These are phyloP conservation scores for Desoria tigrina DNA, from an alignment of 2,888 invertebrate genomes.

Conservation along the genomic window DNA sequence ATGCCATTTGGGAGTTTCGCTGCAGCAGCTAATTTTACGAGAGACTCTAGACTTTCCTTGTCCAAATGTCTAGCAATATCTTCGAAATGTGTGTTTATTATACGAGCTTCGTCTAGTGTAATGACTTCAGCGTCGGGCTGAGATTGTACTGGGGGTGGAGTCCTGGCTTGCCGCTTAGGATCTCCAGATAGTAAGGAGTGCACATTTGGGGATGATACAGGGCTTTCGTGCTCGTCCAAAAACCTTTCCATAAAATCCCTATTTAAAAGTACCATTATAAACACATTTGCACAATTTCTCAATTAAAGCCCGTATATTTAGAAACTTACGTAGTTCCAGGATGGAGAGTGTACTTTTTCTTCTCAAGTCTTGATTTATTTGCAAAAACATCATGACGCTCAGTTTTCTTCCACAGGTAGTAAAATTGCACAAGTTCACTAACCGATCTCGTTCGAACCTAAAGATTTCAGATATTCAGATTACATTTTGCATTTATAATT, in stretches of 20 bases:
- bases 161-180: conserved; percentile 57
- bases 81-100: conserved; percentile 50
- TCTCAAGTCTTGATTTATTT: conserved; percentile 82
- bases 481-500: conserved; percentile 52
- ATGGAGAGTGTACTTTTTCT: conserved; percentile 87
- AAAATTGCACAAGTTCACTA: conserved; percentile 93
- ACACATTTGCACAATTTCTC: neutral
- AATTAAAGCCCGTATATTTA: conserved; percentile 1
- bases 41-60: conserved; percentile 49
- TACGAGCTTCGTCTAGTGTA: conserved; percentile 41
- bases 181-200: conserved; percentile 60
- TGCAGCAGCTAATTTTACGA: conserved; percentile 51
- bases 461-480: no score
- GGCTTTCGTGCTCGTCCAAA: conserved; percentile 76
- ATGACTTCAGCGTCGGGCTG: conserved; percentile 26
- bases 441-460: conserved; percentile 87
- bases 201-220: conserved; percentile 70
- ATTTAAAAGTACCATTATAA: conserved; percentile 41
- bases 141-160: conserved; percentile 46
- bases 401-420: conserved; percentile 93
- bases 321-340: conserved; percentile 77
- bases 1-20: conserved; percentile 41
- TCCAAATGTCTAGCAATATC: conserved; percentile 53
- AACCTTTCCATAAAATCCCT: conserved; percentile 90
- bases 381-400: conserved; percentile 90